Evolutionary conservation across 1,140 invertebrate genomes (phyloP).

Genomic region (Drosophila bocki): DNA sequence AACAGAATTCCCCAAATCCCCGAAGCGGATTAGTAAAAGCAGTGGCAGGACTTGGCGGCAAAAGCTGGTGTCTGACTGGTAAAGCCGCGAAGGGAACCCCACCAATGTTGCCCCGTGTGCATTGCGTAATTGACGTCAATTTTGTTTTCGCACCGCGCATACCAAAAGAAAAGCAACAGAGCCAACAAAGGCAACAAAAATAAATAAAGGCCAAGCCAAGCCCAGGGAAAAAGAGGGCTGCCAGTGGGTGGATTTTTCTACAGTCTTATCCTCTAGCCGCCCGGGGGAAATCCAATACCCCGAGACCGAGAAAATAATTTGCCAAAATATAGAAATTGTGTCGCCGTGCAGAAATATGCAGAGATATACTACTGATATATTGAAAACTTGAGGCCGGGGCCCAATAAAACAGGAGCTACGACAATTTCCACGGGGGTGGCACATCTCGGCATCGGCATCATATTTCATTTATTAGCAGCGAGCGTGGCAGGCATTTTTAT

Average conservation of each 20-base stretch:
- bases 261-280: not conserved
- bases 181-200: not conserved
- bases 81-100: slow-evolving; percentile 8
- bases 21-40: slow-evolving; percentile 80
- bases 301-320: slow-evolving; percentile 76
- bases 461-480: slow-evolving; percentile 84
- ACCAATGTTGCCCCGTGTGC: slow-evolving; percentile 52
- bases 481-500: slow-evolving; percentile 72
- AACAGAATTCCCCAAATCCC: slow-evolving; percentile 82
- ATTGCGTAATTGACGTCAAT: slow-evolving; percentile 85
- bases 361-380: slow-evolving; percentile 22
- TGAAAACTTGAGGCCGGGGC: slow-evolving; percentile 59
- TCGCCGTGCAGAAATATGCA: slow-evolving; percentile 58
- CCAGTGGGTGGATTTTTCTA: slow-evolving; percentile 23
- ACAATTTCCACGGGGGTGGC: slow-evolving; percentile 53
- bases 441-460: slow-evolving; percentile 57
- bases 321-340: slow-evolving; percentile 83
- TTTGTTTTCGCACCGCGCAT: slow-evolving; percentile 85
- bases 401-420: slow-evolving; percentile 76
- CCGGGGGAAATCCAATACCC: slow-evolving; percentile 70
- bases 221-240: slow-evolving; percentile 11
- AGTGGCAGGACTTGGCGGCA: slow-evolving; percentile 17
- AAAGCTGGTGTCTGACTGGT: slow-evolving; percentile 50
- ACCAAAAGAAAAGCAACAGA: slow-evolving; percentile 59
- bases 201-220: slow-evolving; percentile 7